These are phyloP conservation scores for Cheilinus undulatus DNA, from an alignment of 2,113 vertebrate genomes.

Conservation along the genomic window DNA sequence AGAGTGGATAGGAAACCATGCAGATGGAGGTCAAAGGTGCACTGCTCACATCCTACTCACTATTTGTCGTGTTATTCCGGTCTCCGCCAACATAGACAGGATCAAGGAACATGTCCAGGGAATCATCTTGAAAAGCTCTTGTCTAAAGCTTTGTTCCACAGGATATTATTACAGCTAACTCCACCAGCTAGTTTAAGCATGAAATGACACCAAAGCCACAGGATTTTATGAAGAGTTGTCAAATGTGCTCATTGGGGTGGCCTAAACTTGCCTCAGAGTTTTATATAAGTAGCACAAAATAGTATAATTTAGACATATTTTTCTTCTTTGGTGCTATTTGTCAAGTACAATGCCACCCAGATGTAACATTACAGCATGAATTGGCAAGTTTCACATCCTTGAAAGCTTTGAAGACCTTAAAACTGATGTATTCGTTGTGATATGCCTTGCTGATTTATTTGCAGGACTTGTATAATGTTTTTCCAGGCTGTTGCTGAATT, in stretches of 20 bases:
- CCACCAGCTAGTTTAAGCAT: conserved; percentile 10
- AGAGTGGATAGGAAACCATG: conserved; percentile 71
- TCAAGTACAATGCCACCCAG: conserved; percentile 20
- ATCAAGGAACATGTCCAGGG: conserved; percentile 26
- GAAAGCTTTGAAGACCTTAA: conserved; percentile 36
- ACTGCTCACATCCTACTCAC: conserved; percentile 63
- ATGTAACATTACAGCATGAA: conserved; percentile 37
- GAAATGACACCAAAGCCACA: neutral
- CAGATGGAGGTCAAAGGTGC: conserved; percentile 72
- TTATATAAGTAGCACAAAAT: conserved; percentile 31
- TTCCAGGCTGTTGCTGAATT: conserved; percentile 44
- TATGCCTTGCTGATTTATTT: conserved; percentile 19
- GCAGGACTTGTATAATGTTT: conserved; percentile 27
- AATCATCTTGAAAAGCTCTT: conserved; percentile 20
- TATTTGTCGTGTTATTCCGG: conserved; percentile 65
- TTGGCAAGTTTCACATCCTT: conserved; percentile 20
- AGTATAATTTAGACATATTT: conserved; percentile 22
- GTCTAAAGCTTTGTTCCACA: neutral
- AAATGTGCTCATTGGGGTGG: conserved; percentile 2
- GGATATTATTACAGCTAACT: conserved; percentile 7
- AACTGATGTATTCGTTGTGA: conserved; percentile 31
- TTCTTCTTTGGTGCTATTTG: conserved; percentile 23
- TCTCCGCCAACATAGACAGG: conserved; percentile 44
- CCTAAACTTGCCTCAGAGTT: neutral
- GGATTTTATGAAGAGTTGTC: conserved; percentile 14